phyloP scores from a whole-genome alignment of 2,797 vertebrate species.

The Adrianichthys oophorus region DNA sequence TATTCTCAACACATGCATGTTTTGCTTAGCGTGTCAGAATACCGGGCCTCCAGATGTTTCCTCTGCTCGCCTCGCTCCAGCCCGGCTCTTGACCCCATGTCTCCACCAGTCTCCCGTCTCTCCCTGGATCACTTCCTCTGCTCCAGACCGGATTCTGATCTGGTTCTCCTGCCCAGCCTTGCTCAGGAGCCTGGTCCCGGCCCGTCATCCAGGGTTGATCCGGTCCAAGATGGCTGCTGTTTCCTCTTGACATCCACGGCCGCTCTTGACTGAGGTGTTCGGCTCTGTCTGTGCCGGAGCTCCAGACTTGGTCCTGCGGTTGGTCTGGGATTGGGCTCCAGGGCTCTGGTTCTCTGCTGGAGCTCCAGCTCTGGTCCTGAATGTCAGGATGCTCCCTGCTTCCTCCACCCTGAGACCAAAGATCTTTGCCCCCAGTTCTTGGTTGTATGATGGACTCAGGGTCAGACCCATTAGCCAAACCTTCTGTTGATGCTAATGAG shows the following conservation, averaged over 20 bases:
- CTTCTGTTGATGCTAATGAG: conserved; percentile 56
- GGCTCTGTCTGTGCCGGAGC: conserved; percentile 32
- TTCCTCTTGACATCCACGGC: conserved; percentile 45
- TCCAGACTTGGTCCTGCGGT: conserved; percentile 53
- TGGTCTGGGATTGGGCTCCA: conserved; percentile 42
- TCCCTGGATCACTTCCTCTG: conserved; percentile 38
- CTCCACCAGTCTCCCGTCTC: conserved; percentile 38
- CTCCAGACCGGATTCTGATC: conserved; percentile 55
- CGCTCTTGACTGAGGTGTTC: conserved; percentile 52
- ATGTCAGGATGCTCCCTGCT: conserved; percentile 37
- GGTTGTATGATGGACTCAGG: conserved; percentile 45
- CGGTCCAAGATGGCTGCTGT: conserved; percentile 27
- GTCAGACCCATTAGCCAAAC: conserved; percentile 58
- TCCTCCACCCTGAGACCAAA: conserved; percentile 47
- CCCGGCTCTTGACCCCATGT: conserved; percentile 50
- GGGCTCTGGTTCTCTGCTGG: conserved; percentile 31
- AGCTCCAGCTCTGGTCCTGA: conserved; percentile 54
- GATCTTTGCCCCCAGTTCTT: conserved; percentile 37
- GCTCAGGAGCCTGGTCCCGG: conserved; percentile 37
- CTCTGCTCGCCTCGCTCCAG: conserved; percentile 45
- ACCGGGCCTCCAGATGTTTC: conserved; percentile 65
- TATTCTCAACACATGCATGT: not conserved
- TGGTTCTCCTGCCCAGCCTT: conserved; percentile 49
- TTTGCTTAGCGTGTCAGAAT: not conserved
- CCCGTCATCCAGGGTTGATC: conserved; percentile 50